These are phyloP conservation scores for Rotaria sp. DNA, from an alignment of 2,888 invertebrate genomes.

Conservation along the genomic window DNA sequence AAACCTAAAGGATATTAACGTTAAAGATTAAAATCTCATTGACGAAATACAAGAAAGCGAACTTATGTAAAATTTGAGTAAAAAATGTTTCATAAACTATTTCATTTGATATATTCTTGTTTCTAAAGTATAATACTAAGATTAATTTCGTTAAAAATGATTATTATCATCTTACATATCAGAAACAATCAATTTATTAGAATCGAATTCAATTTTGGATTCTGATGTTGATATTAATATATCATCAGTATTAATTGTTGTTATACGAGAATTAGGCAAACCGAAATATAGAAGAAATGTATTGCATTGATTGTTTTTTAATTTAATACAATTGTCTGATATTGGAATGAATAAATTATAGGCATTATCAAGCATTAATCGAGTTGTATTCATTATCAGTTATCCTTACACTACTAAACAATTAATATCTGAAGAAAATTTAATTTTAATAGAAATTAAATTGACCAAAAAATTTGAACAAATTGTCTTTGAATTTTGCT, in stretches of 20 bases:
- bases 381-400: not conserved
- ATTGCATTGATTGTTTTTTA: not conserved
- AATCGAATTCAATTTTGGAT: not conserved
- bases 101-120: not conserved
- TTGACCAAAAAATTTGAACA: no score
- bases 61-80: not conserved
- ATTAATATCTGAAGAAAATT: not conserved
- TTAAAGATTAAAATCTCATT: no score
- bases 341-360: not conserved
- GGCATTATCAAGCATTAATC: not conserved
- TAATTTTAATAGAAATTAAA: no score
- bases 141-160: not conserved
- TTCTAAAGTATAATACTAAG: not conserved
- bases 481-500: no score
- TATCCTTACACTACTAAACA: no score
- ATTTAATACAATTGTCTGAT: not conserved
- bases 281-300: not conserved
- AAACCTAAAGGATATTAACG: not conserved
- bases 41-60: not conserved
- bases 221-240: not conserved
- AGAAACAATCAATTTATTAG: not conserved
- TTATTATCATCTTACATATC: not conserved
- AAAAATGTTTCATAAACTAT: constrained; percentile 24
- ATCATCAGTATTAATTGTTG: not conserved
- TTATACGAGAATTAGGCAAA: not conserved